These are phyloP conservation scores for Cairina moschata DNA, from an alignment of 2,113 vertebrate genomes.

Conservation along the genomic window DNA sequence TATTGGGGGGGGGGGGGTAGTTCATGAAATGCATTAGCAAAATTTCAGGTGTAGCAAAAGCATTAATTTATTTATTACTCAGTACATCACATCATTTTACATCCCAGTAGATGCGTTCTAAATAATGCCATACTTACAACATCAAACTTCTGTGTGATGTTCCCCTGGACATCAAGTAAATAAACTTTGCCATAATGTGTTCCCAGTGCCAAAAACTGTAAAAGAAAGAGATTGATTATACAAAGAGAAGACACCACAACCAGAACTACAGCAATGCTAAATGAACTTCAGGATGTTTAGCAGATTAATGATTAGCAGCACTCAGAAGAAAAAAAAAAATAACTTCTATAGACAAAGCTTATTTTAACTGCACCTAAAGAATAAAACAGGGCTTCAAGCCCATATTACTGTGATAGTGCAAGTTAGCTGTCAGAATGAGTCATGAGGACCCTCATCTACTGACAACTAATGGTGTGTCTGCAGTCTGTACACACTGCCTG, in stretches of 20 bases:
- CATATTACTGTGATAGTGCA: conserved; percentile 51
- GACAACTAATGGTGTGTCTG: conserved; percentile 68
- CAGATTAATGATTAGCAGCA: not conserved
- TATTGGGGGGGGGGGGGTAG: not conserved
- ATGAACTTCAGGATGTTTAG: not conserved
- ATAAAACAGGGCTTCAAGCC: conserved; percentile 38
- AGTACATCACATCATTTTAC: fast-evolving
- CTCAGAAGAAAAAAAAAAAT: not conserved
- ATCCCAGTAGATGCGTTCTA: not conserved
- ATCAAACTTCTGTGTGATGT: conserved; percentile 96
- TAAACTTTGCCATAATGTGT: conserved; percentile 98
- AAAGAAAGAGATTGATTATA: conserved; percentile 31
- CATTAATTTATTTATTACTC: not conserved
- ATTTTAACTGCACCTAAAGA: conserved; percentile 44
- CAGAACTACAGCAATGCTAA: not conserved
- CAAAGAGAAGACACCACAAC: not conserved
- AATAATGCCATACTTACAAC: conserved; percentile 87
- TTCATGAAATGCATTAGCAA: not conserved
- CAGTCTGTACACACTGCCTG: conserved; percentile 67
- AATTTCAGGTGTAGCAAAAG: not conserved
- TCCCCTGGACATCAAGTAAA: conserved; percentile 96
- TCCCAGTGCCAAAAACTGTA: conserved; percentile 95
- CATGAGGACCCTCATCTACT: conserved; percentile 67
- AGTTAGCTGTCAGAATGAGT: conserved; percentile 76
- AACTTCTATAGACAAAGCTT: not conserved